These are phyloP conservation scores for Epinephelus awoara DNA, from an alignment of 2,797 vertebrate species.

Conservation along the genomic window DNA sequence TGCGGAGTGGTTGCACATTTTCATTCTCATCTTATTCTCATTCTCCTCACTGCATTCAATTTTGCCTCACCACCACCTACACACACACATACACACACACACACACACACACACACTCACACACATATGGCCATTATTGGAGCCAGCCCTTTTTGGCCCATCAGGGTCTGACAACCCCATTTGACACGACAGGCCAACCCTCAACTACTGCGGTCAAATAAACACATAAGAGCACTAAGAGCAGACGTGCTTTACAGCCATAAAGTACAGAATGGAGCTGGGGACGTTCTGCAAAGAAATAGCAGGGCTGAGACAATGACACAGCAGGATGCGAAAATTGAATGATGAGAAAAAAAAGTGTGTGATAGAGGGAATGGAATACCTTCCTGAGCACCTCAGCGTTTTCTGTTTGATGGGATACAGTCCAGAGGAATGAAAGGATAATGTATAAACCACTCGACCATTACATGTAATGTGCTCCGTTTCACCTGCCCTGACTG, in stretches of 20 bases:
- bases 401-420: conserved; percentile 49
- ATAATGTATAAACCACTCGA: conserved; percentile 56
- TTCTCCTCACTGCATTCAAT: conserved; percentile 37
- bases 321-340: neutral
- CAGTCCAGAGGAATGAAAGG: conserved; percentile 39
- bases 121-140: conserved; percentile 28
- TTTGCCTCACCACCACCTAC: conserved; percentile 11
- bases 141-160: conserved; percentile 34
- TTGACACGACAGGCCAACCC: conserved; percentile 50
- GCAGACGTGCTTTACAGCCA: conserved; percentile 34
- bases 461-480: conserved; percentile 26
- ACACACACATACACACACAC: conserved; percentile 21
- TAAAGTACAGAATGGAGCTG: conserved; percentile 13
- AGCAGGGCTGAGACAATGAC: conserved; percentile 17
- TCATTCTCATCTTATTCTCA: conserved; percentile 54
- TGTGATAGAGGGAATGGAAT: conserved; percentile 17
- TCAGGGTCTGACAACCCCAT: conserved; percentile 48
- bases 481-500: conserved; percentile 21
- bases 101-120: conserved; percentile 3
- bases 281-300: neutral
- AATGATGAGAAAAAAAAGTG: conserved; percentile 27
- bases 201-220: conserved; percentile 48
- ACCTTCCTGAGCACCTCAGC: conserved; percentile 6
- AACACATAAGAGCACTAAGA: conserved; percentile 44
- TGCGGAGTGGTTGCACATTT: conserved; percentile 47